A percentile compares a stretch with the other conserved stretches of the same genome.
Conservation (phyloP, 2,113 vertebrate species). For the Mobula hypostoma region DNA sequence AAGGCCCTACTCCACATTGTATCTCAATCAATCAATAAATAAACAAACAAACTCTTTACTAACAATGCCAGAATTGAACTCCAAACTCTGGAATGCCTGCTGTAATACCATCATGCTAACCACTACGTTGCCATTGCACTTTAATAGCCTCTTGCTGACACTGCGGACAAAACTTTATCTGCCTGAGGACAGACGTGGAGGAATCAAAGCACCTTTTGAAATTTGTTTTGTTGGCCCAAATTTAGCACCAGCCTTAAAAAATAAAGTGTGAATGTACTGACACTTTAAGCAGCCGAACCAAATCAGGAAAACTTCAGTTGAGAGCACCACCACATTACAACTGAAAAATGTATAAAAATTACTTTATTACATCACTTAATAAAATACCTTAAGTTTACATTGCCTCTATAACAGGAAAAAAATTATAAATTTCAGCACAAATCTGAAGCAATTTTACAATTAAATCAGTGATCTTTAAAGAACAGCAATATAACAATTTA, state of each 20-base stretch:
- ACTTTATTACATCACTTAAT: constrained; percentile 26
- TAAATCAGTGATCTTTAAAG: background rate
- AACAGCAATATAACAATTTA: background rate
- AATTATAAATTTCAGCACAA: constrained; percentile 1
- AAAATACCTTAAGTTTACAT: background rate
- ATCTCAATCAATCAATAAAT: too few relatives aligned
- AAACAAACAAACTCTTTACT: too few relatives aligned
- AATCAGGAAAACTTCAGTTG: constrained; percentile 1
- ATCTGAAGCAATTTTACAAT: constrained; percentile 24
- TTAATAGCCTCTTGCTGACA: background rate
- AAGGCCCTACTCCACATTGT: too few relatives aligned
- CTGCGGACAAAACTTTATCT: background rate
- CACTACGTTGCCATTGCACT: too few relatives aligned
- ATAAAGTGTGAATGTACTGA: background rate
- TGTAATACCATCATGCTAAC: too few relatives aligned
- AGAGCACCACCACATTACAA: background rate
- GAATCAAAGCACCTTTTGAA: background rate
- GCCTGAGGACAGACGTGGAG: background rate
- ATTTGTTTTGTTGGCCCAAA: background rate
- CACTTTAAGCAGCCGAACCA: background rate
- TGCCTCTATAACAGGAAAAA: background rate
- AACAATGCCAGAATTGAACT: too few relatives aligned
- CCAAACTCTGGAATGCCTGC: too few relatives aligned
- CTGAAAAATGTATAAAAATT: background rate
- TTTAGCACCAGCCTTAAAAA: background rate